These are phyloP conservation scores for Diuraphis noxia DNA, from an alignment of 1,140 invertebrate genomes.

Conservation along the genomic window DNA sequence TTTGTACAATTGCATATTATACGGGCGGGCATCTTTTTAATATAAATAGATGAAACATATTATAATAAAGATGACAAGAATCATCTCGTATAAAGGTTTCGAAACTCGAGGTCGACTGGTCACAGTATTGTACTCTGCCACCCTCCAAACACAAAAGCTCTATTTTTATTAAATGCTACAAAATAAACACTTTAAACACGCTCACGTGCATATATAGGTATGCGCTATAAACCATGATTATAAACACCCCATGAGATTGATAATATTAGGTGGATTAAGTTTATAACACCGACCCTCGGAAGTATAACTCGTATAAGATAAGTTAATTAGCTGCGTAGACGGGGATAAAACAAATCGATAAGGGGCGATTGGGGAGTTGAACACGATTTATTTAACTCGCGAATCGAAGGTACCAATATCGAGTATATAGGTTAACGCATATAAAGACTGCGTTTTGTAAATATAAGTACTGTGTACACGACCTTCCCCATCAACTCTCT, in stretches of 20 bases:
- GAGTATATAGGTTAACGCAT: not conserved
- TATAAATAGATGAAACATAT: too few species aligned
- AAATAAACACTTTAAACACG: not conserved
- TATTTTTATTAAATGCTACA: not conserved
- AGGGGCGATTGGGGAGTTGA: not conserved
- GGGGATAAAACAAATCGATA: not conserved
- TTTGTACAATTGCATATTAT: too few species aligned
- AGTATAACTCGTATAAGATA: not conserved
- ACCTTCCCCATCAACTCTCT: too few species aligned
- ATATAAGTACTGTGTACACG: not conserved
- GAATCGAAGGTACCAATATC: not conserved
- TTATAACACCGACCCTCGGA: not conserved
- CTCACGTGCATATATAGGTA: not conserved
- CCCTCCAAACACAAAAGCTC: too few species aligned
- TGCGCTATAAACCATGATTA: not conserved
- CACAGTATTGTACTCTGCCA: too few species aligned
- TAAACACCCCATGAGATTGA: not conserved
- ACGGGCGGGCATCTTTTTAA: too few species aligned
- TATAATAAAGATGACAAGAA: too few species aligned
- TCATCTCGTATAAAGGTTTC: too few species aligned
- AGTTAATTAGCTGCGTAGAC: not conserved
- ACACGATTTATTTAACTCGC: not conserved
- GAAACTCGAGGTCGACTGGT: too few species aligned
- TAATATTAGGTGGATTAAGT: not conserved
- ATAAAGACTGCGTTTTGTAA: not conserved